phyloP scores from a whole-genome alignment of 1,140 invertebrate species.

The Solenopsis fugax region DNA sequence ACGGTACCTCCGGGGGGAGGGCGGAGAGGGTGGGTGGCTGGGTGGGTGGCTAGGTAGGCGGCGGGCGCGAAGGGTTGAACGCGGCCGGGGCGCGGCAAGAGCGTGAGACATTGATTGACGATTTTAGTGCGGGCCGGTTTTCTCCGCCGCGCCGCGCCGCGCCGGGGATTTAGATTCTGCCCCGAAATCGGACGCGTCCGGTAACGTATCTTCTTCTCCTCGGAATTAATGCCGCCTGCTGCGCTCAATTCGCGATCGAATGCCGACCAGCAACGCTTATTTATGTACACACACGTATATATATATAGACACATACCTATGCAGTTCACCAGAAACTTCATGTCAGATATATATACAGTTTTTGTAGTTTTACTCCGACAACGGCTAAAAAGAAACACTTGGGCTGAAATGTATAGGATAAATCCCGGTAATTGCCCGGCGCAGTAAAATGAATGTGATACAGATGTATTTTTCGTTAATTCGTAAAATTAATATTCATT shows the following conservation, averaged over 20 bases:
- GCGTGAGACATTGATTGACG: constrained; percentile 48
- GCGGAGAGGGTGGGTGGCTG: not conserved
- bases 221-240: constrained; percentile 37
- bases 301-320: not conserved
- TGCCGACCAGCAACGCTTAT: not conserved
- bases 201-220: constrained; percentile 46
- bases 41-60: too few relatives aligned
- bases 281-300: not conserved
- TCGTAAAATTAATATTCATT: constrained; percentile 50
- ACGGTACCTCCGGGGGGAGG: constrained; percentile 9
- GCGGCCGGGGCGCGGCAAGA: not conserved
- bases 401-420: constrained; percentile 8
- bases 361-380: constrained; percentile 33
- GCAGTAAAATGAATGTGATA: constrained; percentile 12
- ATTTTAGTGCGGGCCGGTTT: constrained; percentile 46
- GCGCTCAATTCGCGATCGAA: constrained; percentile 12
- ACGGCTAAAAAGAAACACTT: constrained; percentile 34
- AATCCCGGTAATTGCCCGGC: constrained; percentile 39
- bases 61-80: not conserved
- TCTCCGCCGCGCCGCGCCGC: too few relatives aligned
- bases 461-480: constrained; percentile 38
- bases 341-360: constrained; percentile 1
- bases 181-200: constrained; percentile 41
- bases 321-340: not conserved
- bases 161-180: constrained; percentile 43